Base-by-base conservation (phyloP, 1,140 invertebrate species). In the Bombus waltoni region DNA sequence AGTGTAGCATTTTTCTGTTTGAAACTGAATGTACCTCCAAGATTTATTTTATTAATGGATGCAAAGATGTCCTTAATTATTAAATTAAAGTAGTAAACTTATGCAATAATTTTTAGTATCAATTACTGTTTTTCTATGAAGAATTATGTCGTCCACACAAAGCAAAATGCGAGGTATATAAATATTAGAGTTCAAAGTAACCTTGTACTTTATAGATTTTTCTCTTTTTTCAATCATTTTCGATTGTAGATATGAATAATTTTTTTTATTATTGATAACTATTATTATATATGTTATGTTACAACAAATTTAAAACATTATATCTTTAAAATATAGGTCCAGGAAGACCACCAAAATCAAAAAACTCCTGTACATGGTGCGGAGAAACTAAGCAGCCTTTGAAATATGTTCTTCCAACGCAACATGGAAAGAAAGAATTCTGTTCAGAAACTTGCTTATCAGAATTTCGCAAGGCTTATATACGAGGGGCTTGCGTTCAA, bases 391-490 rank as follows among this genome's bases (percentile, higher is more conserved):
- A 98, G 94, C 96, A 97, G 73, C 97, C 97, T 2, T 93, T 98
- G 35, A 98, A 98, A 91, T 98, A 98, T 95, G 97, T 98, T 68
- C 95, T 98, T 74, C 98, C 98, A 10, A 98, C 98, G 0, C 97
- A 97, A 92, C 97, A 98, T 94, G 98, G 98, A 22, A 98, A 98
- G 93, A 98, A 98, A 93, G 98, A 98, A 93, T 99, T 99, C 94
- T 99, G 98, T 95, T 98, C 98, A 0, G 97, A 98, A 94, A 97
- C 97, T 35, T 99, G 98, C 95, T 96, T 99, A 38, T 97, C 97
- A 13, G 98, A 98, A 95, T 99, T 98, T 93, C 96, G 98, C 72
- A 98, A 98, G 93, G 98, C 98, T 32, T 98, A 98, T 92, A 97
- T 97, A 89, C 98, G 98, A 95, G 97, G 97, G 72, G 97, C 97